Base-by-base conservation (phyloP, 2,797 vertebrate genomes). In the Chrysocyon brachyurus region DNA sequence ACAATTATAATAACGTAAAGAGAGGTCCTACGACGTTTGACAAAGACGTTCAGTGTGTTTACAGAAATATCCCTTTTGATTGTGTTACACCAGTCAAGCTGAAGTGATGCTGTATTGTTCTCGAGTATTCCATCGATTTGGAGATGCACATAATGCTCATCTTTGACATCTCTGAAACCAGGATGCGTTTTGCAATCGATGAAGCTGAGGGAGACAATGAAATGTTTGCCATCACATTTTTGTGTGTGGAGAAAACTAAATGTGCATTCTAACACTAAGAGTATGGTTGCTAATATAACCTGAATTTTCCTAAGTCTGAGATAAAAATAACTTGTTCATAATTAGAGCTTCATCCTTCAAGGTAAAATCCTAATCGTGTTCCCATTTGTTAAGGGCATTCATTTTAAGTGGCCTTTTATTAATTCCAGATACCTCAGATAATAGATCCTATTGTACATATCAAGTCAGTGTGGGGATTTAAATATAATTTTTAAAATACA, bases 121-220 rank as follows among this genome's bases (percentile, higher is more conserved):
- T 52, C 6, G 0, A 33, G 26, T 12, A 3, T 46, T 52, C 40
- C 85, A 31, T 82, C 3, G 17, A 54, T 90, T 87, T 61, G 26
- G 5, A 87, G 73, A 82, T 26, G 84, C 24, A 17, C 8, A 1
- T 7, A 15, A 64, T 17, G 73, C 61, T 93, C 26, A 1, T 92
- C 70, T 83, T 89, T 85, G 92, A 95, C 85, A 83, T 73, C 72
- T 96, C 81, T 63, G 85, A 78, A 82, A 92, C 90, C 72, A 85
- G 90, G 49, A 61, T 93, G 70, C 77, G 72, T 72, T 82, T 70
- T 78, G 64, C 17, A 22, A 31, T 96, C 40, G 0, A 63, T 79
- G 94, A 72, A 75, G 49, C 77, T 40, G 54, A 93, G 78, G 40
- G 7, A 66, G 26, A 33, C 92, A 92, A 26, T 21, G 40, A 93